phyloP scores from a whole-genome alignment of 1,140 invertebrate species.

The Listronotus bonariensis region DNA sequence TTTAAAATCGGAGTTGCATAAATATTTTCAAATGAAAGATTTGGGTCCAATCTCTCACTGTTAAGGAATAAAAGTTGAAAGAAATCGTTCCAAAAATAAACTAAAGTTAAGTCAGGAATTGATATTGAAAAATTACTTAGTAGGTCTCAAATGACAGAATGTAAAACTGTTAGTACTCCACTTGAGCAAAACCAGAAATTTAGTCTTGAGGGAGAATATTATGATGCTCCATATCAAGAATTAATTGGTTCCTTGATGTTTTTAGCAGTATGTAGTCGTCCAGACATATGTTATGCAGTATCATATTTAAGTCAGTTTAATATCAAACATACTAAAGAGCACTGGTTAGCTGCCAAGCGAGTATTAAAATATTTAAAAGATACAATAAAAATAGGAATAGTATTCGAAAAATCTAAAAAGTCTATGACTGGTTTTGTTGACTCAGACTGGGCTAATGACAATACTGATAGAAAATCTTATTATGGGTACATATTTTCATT shows the following conservation, averaged over 20 bases:
- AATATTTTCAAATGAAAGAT: slow-evolving; percentile 49
- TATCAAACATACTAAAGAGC: slow-evolving; percentile 30
- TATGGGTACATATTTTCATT: slow-evolving; percentile 47
- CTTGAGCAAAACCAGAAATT: slow-evolving; percentile 46
- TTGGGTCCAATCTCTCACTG: slow-evolving; percentile 33
- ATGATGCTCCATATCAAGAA: slow-evolving; percentile 39
- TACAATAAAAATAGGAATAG: slow-evolving; percentile 29
- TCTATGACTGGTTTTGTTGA: slow-evolving; percentile 45
- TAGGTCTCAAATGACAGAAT: slow-evolving; percentile 51
- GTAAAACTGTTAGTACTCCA: slow-evolving; percentile 49
- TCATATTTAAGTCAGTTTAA: slow-evolving; percentile 35
- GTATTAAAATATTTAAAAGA: slow-evolving; percentile 34
- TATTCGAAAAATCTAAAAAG: slow-evolving; percentile 19
- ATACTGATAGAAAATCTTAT: slow-evolving; percentile 47
- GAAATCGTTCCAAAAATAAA: slow-evolving; percentile 42
- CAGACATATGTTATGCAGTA: slow-evolving; percentile 33
- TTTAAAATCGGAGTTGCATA: slow-evolving; percentile 38
- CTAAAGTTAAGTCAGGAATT: slow-evolving; percentile 49
- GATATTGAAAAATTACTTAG: slow-evolving; percentile 52
- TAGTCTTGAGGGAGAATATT: slow-evolving; percentile 20
- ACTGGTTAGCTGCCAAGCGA: slow-evolving; percentile 28
- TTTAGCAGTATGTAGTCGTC: slow-evolving; percentile 29
- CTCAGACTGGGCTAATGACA: slow-evolving; percentile 52
- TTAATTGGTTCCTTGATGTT: slow-evolving; percentile 39
- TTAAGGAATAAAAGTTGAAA: slow-evolving; percentile 49